Evolutionary conservation across 2,888 invertebrate species (phyloP).

Genomic region (Mesochorus sp.): DNA sequence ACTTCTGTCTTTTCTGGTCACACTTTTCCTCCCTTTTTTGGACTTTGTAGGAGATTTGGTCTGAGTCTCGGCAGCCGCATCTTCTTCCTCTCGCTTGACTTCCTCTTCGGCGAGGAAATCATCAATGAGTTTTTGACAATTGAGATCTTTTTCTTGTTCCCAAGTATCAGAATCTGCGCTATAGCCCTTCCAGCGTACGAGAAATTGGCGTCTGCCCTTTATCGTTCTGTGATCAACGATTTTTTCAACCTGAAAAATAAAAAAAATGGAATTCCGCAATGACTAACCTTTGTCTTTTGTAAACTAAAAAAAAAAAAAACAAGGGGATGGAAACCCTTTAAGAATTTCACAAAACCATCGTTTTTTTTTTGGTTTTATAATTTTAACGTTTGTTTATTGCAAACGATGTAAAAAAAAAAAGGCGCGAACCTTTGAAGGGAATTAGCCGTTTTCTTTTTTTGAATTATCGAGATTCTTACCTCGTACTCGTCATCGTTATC

Average conservation of each 20-base stretch:
- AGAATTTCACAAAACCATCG: too few relatives aligned
- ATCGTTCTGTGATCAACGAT: slow-evolving; percentile 88
- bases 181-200: slow-evolving; percentile 92
- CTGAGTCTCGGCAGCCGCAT: neutral
- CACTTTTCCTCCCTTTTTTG: slow-evolving; percentile 50
- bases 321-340: too few relatives aligned
- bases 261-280: neutral
- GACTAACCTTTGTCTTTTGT: neutral
- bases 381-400: too few relatives aligned
- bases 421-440: slow-evolving; percentile 33
- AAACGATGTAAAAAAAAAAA: neutral
- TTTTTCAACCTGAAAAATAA: slow-evolving; percentile 85
- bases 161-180: slow-evolving; percentile 88
- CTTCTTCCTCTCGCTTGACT: slow-evolving; percentile 62
- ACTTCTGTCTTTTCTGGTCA: slow-evolving; percentile 42
- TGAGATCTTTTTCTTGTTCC: slow-evolving; percentile 89
- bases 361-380: too few relatives aligned
- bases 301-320: slow-evolving; percentile 37
- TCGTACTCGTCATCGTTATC: slow-evolving; percentile 84
- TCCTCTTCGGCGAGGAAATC: slow-evolving; percentile 80
- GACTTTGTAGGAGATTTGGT: neutral
- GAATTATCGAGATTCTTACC: slow-evolving; percentile 77
- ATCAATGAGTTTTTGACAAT: slow-evolving; percentile 87
- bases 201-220: slow-evolving; percentile 87
- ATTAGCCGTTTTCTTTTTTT: neutral